Percentiles rank a stretch among this genome's conserved stretches.
Conservation (phyloP, 1,140 invertebrate genomes). For the Magallana gigas region DNA sequence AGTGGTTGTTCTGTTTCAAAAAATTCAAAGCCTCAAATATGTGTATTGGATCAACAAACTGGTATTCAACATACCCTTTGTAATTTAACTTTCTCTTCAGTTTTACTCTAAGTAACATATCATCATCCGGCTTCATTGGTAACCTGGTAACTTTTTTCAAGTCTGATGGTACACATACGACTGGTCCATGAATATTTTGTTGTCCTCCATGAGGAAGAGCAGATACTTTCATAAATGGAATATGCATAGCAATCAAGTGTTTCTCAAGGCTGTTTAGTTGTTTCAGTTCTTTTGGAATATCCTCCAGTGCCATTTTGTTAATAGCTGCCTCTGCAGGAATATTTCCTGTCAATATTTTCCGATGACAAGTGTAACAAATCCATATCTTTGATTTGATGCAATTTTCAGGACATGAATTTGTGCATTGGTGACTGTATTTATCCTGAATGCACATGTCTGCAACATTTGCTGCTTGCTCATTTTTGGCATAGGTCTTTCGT, state of each 20-base stretch:
- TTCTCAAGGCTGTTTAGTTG: slow-evolving; percentile 39
- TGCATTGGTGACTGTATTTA: slow-evolving; percentile 21
- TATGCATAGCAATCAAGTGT: slow-evolving; percentile 9
- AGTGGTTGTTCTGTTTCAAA: slow-evolving; percentile 47
- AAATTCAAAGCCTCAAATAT: slow-evolving; percentile 26
- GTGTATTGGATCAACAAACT: slow-evolving; percentile 46
- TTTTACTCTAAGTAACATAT: slow-evolving; percentile 40
- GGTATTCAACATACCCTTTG: slow-evolving; percentile 44
- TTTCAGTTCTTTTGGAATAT: slow-evolving; percentile 32
- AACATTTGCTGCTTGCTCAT: background rate
- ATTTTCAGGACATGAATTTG: background rate
- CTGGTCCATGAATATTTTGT: slow-evolving; percentile 37
- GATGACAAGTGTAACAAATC: slow-evolving; percentile 43
- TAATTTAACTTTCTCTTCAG: slow-evolving; percentile 51
- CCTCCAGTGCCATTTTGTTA: slow-evolving; percentile 33
- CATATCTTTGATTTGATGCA: background rate
- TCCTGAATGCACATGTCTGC: slow-evolving; percentile 23
- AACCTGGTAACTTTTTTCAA: slow-evolving; percentile 36
- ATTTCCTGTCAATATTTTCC: background rate
- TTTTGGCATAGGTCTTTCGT: background rate
- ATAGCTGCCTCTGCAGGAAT: slow-evolving; percentile 33
- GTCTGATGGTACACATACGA: slow-evolving; percentile 44
- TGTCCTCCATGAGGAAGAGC: slow-evolving; percentile 36
- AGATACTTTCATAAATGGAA: slow-evolving; percentile 37
- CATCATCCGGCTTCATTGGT: slow-evolving; percentile 41